Base-by-base conservation (phyloP, 2,888 invertebrate species). In the Hemithea aestivaria region DNA sequence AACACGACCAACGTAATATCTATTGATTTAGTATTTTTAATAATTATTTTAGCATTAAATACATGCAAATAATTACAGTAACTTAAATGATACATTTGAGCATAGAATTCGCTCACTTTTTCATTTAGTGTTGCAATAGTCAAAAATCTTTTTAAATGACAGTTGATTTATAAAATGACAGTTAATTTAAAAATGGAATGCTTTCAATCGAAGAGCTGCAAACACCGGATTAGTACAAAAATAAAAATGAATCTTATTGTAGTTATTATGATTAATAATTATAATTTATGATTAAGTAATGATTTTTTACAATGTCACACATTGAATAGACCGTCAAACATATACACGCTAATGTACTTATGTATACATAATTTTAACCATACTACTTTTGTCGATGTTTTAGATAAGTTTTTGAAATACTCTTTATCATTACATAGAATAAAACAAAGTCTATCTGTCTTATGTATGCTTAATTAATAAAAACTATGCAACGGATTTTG, bases 221-320 rank as follows among this genome's bases (percentile, higher is more conserved):
- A 40, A 36, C 52, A 51, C 50, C 29, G 44, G 46, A 59, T 61
- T 65, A 67, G 59, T 69, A 65, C 48, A 65, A 64, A 65, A 64
- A 62, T 61, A 62, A 62, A 46, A 48, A 28, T 10, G 27, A 32
- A 38, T 16, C 40, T 44, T 47, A 45, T 8, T 10, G 7, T n/a
- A n/a, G n/a, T n/a, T n/a, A 20, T 33, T 32, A 38, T 36, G 27
- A 35, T 41, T 40, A 44, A 40, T 46, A 16, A 16, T 16, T 4
- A 16, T 16, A 4, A 16, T 16, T 16, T 16, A 16, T 16, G 5
- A 4, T 16, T 4, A 4, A 16, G 5, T 16, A 4, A 16, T 4
- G 2, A 43, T 50, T 45, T 53, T 55, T 35, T 46, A 62, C 70
- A 70, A 73, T 71, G 73, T 73, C 55, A 65, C 42, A 73, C 73